Evolutionary conservation across 1,140 invertebrate genomes (phyloP).

Genomic region (Apis laboriosa): DNA sequence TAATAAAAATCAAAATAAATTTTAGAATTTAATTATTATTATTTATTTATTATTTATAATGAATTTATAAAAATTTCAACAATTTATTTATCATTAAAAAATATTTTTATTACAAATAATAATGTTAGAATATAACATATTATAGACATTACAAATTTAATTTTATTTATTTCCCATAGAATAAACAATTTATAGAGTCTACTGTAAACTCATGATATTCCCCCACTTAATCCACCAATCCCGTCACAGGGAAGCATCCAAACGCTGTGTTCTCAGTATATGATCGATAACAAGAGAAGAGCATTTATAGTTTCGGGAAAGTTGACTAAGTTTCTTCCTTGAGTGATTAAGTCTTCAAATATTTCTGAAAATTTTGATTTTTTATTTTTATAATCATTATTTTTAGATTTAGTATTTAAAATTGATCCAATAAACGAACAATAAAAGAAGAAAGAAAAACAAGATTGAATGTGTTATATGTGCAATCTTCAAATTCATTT

Average conservation of each 20-base stretch:
- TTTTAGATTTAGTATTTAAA: background rate
- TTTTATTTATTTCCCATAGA: background rate
- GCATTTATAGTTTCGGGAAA: background rate
- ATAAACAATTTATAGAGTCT: background rate
- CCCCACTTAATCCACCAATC: constrained; percentile 18
- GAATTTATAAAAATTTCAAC: background rate
- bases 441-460: background rate
- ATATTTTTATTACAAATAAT: background rate
- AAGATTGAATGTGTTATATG: constrained; percentile 7
- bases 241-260: background rate
- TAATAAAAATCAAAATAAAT: too few species aligned
- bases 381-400: too few species aligned
- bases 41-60: background rate
- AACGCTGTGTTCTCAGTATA: background rate
- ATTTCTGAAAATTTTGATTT: background rate
- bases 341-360: background rate
- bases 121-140: background rate
- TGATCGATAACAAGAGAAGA: background rate
- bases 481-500: background rate
- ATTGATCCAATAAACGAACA: background rate
- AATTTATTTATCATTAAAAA: background rate
- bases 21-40: background rate
- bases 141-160: background rate
- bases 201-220: background rate
- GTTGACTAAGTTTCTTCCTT: background rate